Percentiles rank a stretch among this genome's conserved stretches.
Conservation (phyloP, 2,888 invertebrate species). For the Tiliacea aurago region DNA sequence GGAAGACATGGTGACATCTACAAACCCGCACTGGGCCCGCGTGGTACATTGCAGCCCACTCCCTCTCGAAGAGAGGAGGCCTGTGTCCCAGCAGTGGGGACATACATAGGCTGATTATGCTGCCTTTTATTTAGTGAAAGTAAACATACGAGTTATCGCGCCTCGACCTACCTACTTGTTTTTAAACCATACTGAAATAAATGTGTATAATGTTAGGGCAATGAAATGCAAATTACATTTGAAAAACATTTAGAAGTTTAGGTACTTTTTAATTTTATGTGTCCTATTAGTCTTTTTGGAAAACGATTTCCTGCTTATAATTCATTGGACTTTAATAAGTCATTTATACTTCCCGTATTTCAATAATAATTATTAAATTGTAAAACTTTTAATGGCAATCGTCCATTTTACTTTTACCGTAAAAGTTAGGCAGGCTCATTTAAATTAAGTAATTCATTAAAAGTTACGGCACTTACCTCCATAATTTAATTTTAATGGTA, state of each 20-base stretch:
- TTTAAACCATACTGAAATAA: neutral
- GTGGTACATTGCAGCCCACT: too few relatives aligned
- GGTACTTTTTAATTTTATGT: slow-evolving; percentile 1
- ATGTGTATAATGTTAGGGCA: neutral
- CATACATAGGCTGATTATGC: too few relatives aligned
- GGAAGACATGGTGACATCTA: too few relatives aligned
- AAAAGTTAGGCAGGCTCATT: slow-evolving; percentile 21
- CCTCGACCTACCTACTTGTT: neutral
- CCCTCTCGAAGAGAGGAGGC: too few relatives aligned
- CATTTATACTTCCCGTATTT: slow-evolving; percentile 50
- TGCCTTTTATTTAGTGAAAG: neutral
- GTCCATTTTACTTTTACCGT: slow-evolving; percentile 31
- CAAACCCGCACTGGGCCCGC: too few relatives aligned
- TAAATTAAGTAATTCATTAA: slow-evolving; percentile 39
- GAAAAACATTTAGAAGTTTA: neutral
- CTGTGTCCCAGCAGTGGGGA: too few relatives aligned
- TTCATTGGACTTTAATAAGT: slow-evolving; percentile 42
- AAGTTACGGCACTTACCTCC: slow-evolving; percentile 37
- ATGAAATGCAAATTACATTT: neutral
- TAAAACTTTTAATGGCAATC: slow-evolving; percentile 46
- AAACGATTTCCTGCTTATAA: slow-evolving; percentile 35
- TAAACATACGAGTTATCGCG: neutral
- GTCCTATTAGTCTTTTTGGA: neutral
- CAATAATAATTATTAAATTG: slow-evolving; percentile 52
- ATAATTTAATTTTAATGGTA: slow-evolving; percentile 38